Evolutionary conservation across 2,888 invertebrate species (phyloP), one percentile per base, ranked within the genome.

Genomic region (Aricia artaxerxes): DNA sequence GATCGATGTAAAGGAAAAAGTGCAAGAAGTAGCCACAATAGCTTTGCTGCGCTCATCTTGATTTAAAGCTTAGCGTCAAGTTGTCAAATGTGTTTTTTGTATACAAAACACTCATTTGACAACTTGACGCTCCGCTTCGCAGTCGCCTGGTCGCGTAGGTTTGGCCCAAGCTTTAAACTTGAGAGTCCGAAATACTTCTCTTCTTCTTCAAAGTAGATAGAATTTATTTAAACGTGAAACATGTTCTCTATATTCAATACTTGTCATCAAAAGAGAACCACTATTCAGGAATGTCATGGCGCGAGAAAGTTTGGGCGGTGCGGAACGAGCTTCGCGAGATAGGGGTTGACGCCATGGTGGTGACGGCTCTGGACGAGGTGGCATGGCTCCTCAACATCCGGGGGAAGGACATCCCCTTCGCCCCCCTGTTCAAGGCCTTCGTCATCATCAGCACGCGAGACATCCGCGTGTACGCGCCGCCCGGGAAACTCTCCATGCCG

Each of bases 351-450:
- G 97, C 97, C 0, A 96, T 98, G 94, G 95, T 98, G 49, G 95
- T 99, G 16, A 98, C 98, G 0, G 97, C 98, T 0, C 90, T 98
- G 79, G 98, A 98, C 84, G 98, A 98, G 89, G 92, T 94, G 38
- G 97, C 98, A 0, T 98, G 98, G 97, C 90, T 98, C 57, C 94
- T 98, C 60, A 99, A 99, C 88, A 96, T 99, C 31, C 95, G 98
- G n/a, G 98, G 98, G 0, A 94, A 96, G 80, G 98, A 99, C 91
- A 95, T 98, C 82, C 97, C 97, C 0, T 97, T 96, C 87, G 97
- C 97, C 0, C 98, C 98, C 0, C 96, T 97, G 31, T 93, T 98
- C 9, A 96, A 97, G 86, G 96, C 97, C 69, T 98, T 97, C 87
- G 95, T 97, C 1, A 91, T 97, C 69, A 89, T 98, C 73, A 96